These are phyloP conservation scores for Chloropsis hardwickii DNA, from an alignment of 2,113 vertebrate species.

Conservation along the genomic window DNA sequence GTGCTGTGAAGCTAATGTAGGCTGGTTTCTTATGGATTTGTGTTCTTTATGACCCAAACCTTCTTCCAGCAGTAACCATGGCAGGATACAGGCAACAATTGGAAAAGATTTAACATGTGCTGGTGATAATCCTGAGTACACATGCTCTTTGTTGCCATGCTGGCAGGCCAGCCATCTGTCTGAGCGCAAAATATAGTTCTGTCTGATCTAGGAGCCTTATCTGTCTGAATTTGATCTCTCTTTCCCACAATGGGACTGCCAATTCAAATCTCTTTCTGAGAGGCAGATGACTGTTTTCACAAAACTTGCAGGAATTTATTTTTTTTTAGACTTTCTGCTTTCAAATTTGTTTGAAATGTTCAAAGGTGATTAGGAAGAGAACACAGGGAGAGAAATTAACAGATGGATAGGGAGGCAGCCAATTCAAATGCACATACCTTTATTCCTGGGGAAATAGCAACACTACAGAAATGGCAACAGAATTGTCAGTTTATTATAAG, in stretches of 20 bases:
- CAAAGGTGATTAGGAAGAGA: slow-evolving; percentile 17
- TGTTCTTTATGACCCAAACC: neutral
- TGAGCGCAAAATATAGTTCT: slow-evolving; percentile 26
- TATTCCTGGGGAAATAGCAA: neutral
- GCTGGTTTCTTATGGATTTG: neutral
- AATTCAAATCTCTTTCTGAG: neutral
- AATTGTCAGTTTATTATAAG: neutral
- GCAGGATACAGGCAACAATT: neutral
- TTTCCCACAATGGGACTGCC: neutral
- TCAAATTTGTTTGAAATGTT: neutral
- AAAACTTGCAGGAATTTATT: neutral
- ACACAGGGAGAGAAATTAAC: neutral
- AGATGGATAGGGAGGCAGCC: neutral
- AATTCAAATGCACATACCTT: neutral
- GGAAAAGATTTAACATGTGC: neutral
- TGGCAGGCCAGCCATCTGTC: slow-evolving; percentile 28
- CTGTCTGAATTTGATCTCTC: slow-evolving; percentile 10
- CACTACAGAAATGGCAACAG: neutral
- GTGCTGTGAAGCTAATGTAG: neutral
- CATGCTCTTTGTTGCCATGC: neutral
- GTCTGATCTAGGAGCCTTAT: slow-evolving; percentile 14
- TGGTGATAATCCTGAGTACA: slow-evolving; percentile 21
- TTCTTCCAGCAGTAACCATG: neutral
- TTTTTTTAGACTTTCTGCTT: neutral
- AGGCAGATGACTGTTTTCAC: slow-evolving; percentile 20